Percentiles rank a stretch among this genome's conserved stretches.
These are phyloP conservation scores for Seira musarum DNA, from an alignment of 2,888 invertebrate species.

Conservation along the genomic window DNA sequence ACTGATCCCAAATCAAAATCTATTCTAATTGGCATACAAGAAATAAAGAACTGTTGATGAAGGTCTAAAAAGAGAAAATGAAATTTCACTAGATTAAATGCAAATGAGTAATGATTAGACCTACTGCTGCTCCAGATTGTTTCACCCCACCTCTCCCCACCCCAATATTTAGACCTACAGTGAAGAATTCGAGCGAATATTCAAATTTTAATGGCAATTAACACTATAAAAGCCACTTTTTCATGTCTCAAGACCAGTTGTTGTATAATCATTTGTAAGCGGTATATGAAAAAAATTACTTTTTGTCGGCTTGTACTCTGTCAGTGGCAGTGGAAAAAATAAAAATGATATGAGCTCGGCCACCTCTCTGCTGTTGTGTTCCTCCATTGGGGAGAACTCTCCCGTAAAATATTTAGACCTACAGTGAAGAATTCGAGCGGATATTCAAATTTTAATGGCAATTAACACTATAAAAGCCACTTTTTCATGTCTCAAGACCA, in stretches of 20 bases:
- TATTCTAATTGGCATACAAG: too few species aligned
- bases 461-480: slow-evolving; percentile 59
- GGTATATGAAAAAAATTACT: neutral
- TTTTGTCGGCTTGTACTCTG: neutral
- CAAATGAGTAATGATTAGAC: slow-evolving; percentile 46
- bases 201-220: slow-evolving; percentile 55
- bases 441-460: slow-evolving; percentile 55
- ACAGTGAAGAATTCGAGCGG: slow-evolving; percentile 49
- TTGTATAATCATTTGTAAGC: slow-evolving; percentile 48
- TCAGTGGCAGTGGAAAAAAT: neutral
- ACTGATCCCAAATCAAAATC: too few species aligned
- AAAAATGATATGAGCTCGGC: neutral
- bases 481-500: slow-evolving; percentile 35
- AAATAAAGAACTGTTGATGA: too few species aligned
- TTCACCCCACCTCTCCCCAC: neutral
- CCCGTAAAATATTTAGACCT: slow-evolving; percentile 42
- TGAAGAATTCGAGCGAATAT: slow-evolving; percentile 54
- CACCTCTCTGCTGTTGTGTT: neutral
- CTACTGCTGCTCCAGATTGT: neutral
- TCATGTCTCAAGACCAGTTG: slow-evolving; percentile 36
- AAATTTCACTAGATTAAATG: slow-evolving; percentile 44
- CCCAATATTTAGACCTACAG: slow-evolving; percentile 49
- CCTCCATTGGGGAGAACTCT: neutral
- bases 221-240: slow-evolving; percentile 58
- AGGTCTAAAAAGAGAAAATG: too few species aligned